Evolutionary conservation across 2,888 invertebrate species (phyloP).

Genomic region (Metallyticus violacea): DNA sequence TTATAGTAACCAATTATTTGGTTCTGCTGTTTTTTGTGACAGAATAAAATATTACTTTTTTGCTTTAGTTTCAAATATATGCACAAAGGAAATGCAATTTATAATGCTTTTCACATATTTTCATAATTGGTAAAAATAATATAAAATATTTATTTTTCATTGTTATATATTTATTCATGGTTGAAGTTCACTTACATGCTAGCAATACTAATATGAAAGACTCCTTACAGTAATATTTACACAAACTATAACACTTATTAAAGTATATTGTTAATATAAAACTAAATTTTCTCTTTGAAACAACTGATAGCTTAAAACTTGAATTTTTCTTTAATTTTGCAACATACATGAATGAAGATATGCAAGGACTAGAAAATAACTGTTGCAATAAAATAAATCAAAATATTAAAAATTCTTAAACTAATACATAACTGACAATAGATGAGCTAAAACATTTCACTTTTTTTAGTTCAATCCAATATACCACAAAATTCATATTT

Average conservation of each 20-base stretch:
- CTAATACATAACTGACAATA: not conserved
- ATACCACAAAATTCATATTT: not conserved
- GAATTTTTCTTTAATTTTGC: not conserved
- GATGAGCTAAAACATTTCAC: not conserved
- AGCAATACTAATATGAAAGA: not conserved
- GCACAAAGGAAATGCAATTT: too few species aligned
- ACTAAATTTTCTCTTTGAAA: not conserved
- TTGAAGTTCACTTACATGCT: not conserved
- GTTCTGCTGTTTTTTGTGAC: too few species aligned
- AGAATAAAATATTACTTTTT: too few species aligned
- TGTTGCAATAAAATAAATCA: not conserved
- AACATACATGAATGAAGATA: not conserved
- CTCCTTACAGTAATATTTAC: not conserved
- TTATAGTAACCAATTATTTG: too few species aligned
- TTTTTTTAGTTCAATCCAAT: not conserved
- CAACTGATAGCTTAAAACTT: not conserved
- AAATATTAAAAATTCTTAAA: not conserved
- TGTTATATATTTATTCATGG: not conserved
- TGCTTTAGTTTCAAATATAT: too few species aligned
- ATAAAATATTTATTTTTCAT: too few species aligned
- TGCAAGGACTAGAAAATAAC: not conserved
- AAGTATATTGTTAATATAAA: not conserved
- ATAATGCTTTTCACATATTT: too few species aligned
- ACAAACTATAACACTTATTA: not conserved
- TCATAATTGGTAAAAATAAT: too few species aligned